A percentile compares a stretch with the other conserved stretches of the same genome.
Evolutionary conservation across 2,797 vertebrate species (phyloP).

Genomic region (Anguilla megastoma): DNA sequence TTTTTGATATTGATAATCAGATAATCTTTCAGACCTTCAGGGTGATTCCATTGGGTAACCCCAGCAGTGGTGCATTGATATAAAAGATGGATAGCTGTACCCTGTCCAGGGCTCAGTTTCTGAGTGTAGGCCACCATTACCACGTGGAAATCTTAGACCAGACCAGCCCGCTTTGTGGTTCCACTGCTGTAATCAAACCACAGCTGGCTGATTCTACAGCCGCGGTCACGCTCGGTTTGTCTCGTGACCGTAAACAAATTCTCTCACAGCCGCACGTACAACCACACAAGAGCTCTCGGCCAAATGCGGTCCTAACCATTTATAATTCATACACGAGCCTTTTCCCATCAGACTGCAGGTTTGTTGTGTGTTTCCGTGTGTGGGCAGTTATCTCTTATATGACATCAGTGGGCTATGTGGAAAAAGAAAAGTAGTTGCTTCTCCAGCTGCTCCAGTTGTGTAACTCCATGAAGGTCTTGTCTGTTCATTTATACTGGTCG

Average conservation of each 20-base stretch:
- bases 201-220: not conserved
- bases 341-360: not conserved
- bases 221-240: not conserved
- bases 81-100: not conserved
- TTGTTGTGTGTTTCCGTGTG: not conserved
- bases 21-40: not conserved
- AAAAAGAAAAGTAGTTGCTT: not conserved
- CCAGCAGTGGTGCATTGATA: not conserved
- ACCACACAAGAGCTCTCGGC: not conserved
- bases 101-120: not conserved
- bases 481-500: not conserved
- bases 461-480: not conserved
- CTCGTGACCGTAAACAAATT: not conserved
- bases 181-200: not conserved
- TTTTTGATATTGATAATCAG: not conserved
- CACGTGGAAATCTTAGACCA: not conserved
- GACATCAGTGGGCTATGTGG: not conserved
- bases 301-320: not conserved
- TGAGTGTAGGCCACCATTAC: not conserved
- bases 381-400: not conserved
- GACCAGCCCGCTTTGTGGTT: not conserved
- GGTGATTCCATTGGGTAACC: not conserved
- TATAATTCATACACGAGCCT: not conserved
- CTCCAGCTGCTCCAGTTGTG: not conserved
- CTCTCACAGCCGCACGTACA: not conserved